Evolutionary conservation across 2,797 vertebrate genomes (phyloP), one percentile per base, ranked within the genome.

Genomic region (Falco peregrinus): DNA sequence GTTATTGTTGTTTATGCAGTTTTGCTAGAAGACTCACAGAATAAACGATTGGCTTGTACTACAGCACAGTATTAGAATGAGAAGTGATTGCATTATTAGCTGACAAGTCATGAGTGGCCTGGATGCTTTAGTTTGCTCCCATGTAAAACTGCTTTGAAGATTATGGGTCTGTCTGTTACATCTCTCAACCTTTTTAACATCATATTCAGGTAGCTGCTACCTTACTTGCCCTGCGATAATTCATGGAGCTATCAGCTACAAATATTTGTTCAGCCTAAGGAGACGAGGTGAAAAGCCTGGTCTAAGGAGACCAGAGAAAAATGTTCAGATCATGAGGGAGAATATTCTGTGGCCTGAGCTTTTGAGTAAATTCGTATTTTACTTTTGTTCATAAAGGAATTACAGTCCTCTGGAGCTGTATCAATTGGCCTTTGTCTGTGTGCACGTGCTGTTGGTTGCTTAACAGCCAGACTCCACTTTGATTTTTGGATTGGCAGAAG

Each of bases 191-290:
- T 96, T 90, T 93, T 92, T 96, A 97, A 96, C 95, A 87, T 96
- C 95, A 84, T 93, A 68, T 84, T 97, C 80, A 83, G 70, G 59
- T 94, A 69, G 75, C 35, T 94, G 43, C 93, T 92, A 69, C 65
- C 31, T 75, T 76, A 43, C 80, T 95, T 91, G 84, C 87, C 69
- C 84, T 92, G 22, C 74, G 69, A 87, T 96, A 96, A 97, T 97
- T 97, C 92, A 59, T 14, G 88, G 92, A 94, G 94, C 90, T 97
- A 95, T 96, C 90, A 90, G 69, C 74, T 93, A 60, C 91, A 96
- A 97, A 88, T 97, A 96, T 96, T 97, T 97, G 80, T 86, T 97
- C 73, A 96, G 88, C 70, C 65, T 95, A 88, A 76, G 57, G 64
- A 91, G 70, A 35, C 84, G 69, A 54, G 76, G 53, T 87, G 81